A percentile compares a stretch with the other conserved stretches of the same genome.
These are phyloP conservation scores for Brachionus angularis DNA, from an alignment of 1,140 invertebrate species.

Conservation along the genomic window DNA sequence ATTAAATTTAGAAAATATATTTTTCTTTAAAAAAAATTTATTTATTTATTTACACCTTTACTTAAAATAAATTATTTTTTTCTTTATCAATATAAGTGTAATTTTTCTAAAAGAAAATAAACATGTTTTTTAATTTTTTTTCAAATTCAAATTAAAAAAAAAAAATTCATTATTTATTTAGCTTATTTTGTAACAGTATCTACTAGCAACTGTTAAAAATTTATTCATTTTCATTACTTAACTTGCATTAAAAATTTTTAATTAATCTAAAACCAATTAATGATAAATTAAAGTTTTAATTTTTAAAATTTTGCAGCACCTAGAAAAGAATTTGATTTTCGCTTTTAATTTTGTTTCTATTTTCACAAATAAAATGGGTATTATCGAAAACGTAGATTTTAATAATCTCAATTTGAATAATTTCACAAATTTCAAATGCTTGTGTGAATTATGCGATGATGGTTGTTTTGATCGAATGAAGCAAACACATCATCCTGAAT, in stretches of 20 bases:
- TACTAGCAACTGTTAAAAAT: conserved; percentile 25
- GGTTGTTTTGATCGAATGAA: conserved; percentile 14
- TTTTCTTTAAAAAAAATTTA: no score
- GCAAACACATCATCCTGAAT: neutral
- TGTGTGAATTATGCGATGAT: conserved; percentile 10
- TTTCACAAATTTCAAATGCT: neutral
- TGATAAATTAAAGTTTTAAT: neutral
- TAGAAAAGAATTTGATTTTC: neutral
- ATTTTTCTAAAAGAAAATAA: no score
- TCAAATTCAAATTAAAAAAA: no score
- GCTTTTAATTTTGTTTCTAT: conserved; percentile 6
- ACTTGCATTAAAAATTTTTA: neutral
- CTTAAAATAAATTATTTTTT: no score
- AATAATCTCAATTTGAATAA: neutral
- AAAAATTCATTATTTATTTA: no score
- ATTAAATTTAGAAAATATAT: no score
- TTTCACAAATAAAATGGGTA: neutral
- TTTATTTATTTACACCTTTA: no score
- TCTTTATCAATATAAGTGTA: no score
- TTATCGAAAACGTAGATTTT: conserved; percentile 2
- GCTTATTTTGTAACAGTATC: no score
- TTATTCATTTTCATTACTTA: conserved; percentile 4
- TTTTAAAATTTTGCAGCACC: neutral
- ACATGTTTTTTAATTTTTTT: no score
- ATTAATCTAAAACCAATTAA: neutral